These are phyloP conservation scores for Drosophila rubida DNA, from an alignment of 2,888 invertebrate species.

Conservation along the genomic window DNA sequence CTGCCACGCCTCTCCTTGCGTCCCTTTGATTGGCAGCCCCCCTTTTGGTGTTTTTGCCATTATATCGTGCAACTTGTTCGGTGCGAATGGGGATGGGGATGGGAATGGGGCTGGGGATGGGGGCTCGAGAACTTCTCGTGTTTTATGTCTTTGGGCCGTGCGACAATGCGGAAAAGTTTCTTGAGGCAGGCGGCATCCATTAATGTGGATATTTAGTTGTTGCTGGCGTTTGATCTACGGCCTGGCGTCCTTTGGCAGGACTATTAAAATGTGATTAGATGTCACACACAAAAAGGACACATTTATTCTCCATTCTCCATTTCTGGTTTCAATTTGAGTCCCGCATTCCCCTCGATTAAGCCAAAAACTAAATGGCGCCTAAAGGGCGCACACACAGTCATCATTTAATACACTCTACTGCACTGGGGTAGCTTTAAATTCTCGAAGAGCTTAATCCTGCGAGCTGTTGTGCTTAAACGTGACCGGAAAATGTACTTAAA, in stretches of 20 bases:
- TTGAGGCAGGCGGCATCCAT: conserved; percentile 49
- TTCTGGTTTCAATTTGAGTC: conserved; percentile 29
- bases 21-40: conserved; percentile 27
- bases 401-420: conserved; percentile 10
- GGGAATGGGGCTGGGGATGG: background rate
- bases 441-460: background rate
- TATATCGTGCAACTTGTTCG: conserved; percentile 53
- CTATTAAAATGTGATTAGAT: conserved; percentile 69
- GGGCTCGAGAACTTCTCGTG: conserved; percentile 52
- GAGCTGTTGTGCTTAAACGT: background rate
- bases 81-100: background rate
- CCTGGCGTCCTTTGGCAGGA: conserved; percentile 33
- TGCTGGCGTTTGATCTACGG: conserved; percentile 62
- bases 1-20: background rate
- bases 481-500: background rate
- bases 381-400: conserved; percentile 18
- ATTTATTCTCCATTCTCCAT: conserved; percentile 9
- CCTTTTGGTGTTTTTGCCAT: conserved; percentile 42
- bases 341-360: conserved; percentile 29
- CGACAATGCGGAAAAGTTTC: conserved; percentile 53
- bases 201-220: conserved; percentile 63
- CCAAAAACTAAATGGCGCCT: conserved; percentile 45
- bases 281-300: conserved; percentile 13
- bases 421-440: background rate
- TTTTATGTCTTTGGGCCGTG: conserved; percentile 72